Conservation (phyloP, 2,113 vertebrate species). For the Eurystomus gularis region DNA sequence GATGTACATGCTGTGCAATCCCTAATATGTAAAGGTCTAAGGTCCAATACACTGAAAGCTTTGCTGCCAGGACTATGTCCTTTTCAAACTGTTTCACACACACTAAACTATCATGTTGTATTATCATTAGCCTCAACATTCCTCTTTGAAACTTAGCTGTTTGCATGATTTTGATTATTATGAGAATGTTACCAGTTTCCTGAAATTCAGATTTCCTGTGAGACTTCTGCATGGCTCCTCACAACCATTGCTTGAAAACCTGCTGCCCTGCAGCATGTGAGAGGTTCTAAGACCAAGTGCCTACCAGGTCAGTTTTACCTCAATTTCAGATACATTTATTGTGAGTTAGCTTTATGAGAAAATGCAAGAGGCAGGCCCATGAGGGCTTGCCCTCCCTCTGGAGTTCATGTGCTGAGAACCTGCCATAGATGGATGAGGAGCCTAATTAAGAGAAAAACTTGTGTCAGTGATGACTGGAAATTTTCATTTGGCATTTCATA, state of each 20-base stretch:
- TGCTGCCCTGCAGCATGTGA: background rate
- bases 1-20: background rate
- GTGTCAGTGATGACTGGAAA: background rate
- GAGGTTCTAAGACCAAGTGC: background rate
- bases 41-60: background rate
- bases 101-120: accelerated
- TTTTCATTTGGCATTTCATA: background rate
- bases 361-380: accelerated
- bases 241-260: background rate
- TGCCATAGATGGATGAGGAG: background rate
- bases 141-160: background rate
- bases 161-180: background rate
- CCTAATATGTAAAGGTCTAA: background rate
- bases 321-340: background rate
- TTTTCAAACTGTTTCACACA: background rate
- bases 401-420: background rate
- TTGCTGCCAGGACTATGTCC: background rate
- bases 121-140: background rate
- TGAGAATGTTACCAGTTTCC: accelerated
- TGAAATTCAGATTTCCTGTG: background rate
- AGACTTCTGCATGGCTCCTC: background rate
- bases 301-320: background rate
- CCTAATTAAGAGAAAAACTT: background rate
- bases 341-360: background rate
- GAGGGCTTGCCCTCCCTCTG: background rate